Conservation (phyloP, 2,888 invertebrate species). For the Callyntrura guangdongensis region DNA sequence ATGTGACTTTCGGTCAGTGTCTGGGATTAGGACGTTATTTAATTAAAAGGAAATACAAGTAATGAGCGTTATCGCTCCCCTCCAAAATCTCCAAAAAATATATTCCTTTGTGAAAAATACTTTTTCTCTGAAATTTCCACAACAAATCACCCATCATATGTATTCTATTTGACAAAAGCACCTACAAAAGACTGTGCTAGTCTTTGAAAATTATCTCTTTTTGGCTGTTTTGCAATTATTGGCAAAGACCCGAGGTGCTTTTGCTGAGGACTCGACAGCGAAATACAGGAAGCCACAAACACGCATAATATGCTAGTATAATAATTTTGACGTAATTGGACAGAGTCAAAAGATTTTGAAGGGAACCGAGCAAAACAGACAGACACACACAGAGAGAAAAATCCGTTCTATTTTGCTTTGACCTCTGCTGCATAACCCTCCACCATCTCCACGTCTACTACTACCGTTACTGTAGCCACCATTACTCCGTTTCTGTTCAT, state of each 20-base stretch:
- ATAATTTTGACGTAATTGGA: constrained; percentile 50
- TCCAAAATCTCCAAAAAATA: no score
- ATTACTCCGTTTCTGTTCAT: constrained; percentile 75
- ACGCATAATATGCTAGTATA: neutral
- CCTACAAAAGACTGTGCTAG: no score
- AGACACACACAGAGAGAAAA: neutral
- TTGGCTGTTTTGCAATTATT: neutral
- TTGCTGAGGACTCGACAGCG: neutral
- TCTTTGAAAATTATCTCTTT: no score
- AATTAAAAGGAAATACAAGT: neutral
- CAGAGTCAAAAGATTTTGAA: constrained; percentile 9
- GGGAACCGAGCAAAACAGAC: constrained; percentile 32
- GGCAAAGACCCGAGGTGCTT: neutral
- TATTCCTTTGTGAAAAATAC: no score
- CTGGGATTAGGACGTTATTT: no score
- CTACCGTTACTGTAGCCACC: neutral
- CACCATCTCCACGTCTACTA: neutral
- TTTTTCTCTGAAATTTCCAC: no score
- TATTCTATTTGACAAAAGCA: no score
- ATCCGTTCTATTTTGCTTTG: neutral
- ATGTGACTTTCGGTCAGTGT: no score
- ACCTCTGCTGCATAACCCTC: neutral
- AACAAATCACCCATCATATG: no score
- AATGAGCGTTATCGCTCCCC: neutral
- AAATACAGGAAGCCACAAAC: no score